phyloP scores from a whole-genome alignment of 2,113 vertebrate genomes.

The Passer montanus region DNA sequence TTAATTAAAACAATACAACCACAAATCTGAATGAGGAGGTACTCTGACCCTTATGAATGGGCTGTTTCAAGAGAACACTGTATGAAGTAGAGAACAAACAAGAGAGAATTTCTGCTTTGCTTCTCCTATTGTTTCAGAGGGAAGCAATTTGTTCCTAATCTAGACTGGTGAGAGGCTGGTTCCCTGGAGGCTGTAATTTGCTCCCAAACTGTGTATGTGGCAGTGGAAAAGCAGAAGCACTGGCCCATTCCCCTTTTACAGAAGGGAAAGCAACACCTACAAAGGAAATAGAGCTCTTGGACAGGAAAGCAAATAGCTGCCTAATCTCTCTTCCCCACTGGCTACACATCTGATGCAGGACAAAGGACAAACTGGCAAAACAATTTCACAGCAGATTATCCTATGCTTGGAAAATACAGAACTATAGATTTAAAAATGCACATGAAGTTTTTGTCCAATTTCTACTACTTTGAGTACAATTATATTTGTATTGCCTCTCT shows the following conservation, averaged over 20 bases:
- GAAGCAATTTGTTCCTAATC: neutral
- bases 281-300: neutral
- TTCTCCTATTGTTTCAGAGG: neutral
- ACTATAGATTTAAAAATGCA: neutral
- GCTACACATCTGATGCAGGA: neutral
- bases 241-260: neutral
- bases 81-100: neutral
- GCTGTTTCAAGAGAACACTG: neutral
- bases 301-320: neutral
- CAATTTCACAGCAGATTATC: neutral
- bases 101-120: slow-evolving; percentile 9
- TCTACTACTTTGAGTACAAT: neutral
- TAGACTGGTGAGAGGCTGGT: neutral
- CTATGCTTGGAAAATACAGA: neutral
- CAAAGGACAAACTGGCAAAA: neutral
- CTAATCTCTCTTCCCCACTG: neutral
- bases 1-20: neutral
- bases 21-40: neutral
- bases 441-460: neutral
- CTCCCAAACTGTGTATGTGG: neutral
- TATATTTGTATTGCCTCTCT: neutral
- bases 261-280: neutral
- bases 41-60: accelerated
- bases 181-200: neutral
- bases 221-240: neutral